Percentiles rank a stretch among this genome's conserved stretches.
Evolutionary conservation across 2,888 invertebrate genomes (phyloP).

Genomic region (Gastrophysa polygoni): DNA sequence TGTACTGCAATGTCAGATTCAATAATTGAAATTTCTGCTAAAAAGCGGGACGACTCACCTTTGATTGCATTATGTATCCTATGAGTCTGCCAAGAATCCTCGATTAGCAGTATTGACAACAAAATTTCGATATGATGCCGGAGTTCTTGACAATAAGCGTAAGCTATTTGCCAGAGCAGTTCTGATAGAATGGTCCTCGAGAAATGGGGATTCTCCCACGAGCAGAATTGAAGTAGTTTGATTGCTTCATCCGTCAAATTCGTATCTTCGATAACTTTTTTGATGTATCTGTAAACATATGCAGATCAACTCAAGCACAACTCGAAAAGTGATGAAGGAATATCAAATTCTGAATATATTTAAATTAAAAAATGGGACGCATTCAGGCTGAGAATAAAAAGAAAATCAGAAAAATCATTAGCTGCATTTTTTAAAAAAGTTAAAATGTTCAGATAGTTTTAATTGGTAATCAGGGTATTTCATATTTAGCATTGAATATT

Average conservation of each 20-base stretch:
- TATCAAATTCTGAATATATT: not conserved
- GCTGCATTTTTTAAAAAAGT: no score
- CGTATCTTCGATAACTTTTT: slow-evolving; percentile 94
- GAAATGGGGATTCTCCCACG: slow-evolving; percentile 96
- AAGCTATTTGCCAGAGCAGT: slow-evolving; percentile 87
- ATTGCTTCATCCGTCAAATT: slow-evolving; percentile 91
- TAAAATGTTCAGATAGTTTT: no score
- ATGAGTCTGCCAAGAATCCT: slow-evolving; percentile 96
- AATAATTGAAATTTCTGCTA: not conserved
- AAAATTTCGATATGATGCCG: slow-evolving; percentile 91
- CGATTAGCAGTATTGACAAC: slow-evolving; percentile 83
- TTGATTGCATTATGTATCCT: slow-evolving; percentile 92
- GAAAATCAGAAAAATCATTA: no score
- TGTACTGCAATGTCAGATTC: no score
- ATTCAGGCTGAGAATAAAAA: no score
- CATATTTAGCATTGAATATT: no score
- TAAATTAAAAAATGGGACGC: no score
- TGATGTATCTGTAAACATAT: slow-evolving; percentile 72
- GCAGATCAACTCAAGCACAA: not conserved
- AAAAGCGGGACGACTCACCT: slow-evolving; percentile 58
- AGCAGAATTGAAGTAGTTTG: slow-evolving; percentile 88
- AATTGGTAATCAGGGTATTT: no score
- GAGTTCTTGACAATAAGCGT: slow-evolving; percentile 93
- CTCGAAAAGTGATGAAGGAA: not conserved
- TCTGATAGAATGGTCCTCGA: slow-evolving; percentile 89